Evolutionary conservation across 1,140 invertebrate genomes (phyloP).

Genomic region (Trichonephila clavata): DNA sequence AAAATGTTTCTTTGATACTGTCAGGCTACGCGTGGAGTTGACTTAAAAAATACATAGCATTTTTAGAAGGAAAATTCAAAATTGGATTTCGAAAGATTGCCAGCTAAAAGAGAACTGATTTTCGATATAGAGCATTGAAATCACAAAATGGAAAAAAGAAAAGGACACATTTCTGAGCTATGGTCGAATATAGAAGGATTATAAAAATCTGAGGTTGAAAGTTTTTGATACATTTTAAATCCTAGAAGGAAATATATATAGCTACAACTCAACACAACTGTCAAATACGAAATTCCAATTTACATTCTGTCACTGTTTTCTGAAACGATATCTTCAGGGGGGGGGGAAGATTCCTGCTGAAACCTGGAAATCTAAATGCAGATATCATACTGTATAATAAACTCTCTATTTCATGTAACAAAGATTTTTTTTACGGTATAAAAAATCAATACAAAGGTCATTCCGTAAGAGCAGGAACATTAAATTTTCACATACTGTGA

Average conservation of each 20-base stretch:
- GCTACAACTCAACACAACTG: slow-evolving; percentile 7
- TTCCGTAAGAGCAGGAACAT: no score
- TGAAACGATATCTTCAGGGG: neutral
- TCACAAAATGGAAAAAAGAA: neutral
- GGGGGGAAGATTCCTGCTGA: no score
- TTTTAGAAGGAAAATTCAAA: neutral
- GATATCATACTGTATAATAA: no score
- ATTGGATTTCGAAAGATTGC: slow-evolving; percentile 31
- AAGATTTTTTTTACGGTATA: no score
- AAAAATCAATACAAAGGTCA: no score
- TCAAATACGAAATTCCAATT: slow-evolving; percentile 32
- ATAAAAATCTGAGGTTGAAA: neutral
- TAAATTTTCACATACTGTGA: no score
- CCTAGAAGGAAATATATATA: neutral
- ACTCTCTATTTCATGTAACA: no score
- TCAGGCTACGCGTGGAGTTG: neutral
- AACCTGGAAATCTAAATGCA: no score
- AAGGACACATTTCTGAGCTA: neutral
- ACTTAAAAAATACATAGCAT: neutral
- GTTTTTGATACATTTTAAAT: slow-evolving; percentile 13
- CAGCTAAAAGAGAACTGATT: neutral
- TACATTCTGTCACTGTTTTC: neutral
- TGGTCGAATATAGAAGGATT: neutral
- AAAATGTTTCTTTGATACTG: neutral
- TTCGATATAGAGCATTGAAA: neutral